A percentile compares a stretch with the other conserved stretches of the same genome.
Conservation (phyloP, 2,797 vertebrate genomes). For the Ptychadena robeensis region DNA sequence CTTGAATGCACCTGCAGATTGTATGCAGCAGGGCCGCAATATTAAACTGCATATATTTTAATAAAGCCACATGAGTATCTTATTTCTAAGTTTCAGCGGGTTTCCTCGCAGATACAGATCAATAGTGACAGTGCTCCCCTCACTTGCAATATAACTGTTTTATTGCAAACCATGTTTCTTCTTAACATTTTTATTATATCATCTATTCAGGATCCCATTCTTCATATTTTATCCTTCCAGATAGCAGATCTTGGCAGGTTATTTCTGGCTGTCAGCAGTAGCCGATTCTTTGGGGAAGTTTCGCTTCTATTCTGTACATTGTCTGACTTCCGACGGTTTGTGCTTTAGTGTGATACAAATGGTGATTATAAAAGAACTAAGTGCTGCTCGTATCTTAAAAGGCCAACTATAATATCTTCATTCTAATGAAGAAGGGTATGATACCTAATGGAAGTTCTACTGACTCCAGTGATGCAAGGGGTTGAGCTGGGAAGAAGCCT, state of each 20-base stretch:
- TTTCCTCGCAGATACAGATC: conserved; percentile 38
- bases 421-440: neutral
- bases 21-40: neutral
- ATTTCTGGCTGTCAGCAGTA: conserved; percentile 47
- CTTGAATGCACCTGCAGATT: neutral
- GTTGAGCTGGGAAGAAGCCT: neutral
- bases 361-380: neutral
- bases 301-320: conserved; percentile 24
- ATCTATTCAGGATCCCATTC: conserved; percentile 48
- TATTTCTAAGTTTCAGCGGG: conserved; percentile 21
- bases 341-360: neutral
- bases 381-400: neutral
- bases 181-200: conserved; percentile 56
- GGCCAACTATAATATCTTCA: neutral
- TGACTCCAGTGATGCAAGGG: neutral
- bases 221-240: conserved; percentile 48
- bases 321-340: neutral
- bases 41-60: conserved; percentile 40
- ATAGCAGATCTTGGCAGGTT: conserved; percentile 48
- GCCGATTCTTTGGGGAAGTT: conserved; percentile 48
- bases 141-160: conserved; percentile 40
- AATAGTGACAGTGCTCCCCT: conserved; percentile 49
- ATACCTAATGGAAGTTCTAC: neutral
- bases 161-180: conserved; percentile 52
- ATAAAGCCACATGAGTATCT: conserved; percentile 41